A percentile compares a stretch with the other conserved stretches of the same genome.
These are phyloP conservation scores for Argyra leucocephala DNA, from an alignment of 2,888 invertebrate species.

Conservation along the genomic window DNA sequence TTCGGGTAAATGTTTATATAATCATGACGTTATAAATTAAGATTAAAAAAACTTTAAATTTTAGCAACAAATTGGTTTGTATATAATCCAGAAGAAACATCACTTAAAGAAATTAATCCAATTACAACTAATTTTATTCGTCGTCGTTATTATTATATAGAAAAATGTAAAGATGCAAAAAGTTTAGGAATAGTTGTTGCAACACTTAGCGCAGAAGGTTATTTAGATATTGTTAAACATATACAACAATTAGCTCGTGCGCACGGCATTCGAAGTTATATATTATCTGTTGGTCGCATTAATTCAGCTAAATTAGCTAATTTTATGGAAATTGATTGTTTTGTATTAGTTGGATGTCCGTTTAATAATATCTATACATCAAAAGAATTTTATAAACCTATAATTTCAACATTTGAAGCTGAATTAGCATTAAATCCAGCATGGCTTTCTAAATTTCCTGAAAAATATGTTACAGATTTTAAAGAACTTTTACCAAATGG, in stretches of 20 bases:
- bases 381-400: slow-evolving; percentile 79
- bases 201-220: slow-evolving; percentile 75
- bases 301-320: slow-evolving; percentile 93
- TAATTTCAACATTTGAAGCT: slow-evolving; percentile 85
- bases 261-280: slow-evolving; percentile 78
- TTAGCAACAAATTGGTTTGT: slow-evolving; percentile 51
- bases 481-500: slow-evolving; percentile 61
- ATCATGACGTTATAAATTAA: not conserved
- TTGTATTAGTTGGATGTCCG: slow-evolving; percentile 83
- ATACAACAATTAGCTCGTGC: slow-evolving; percentile 62
- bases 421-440: slow-evolving; percentile 67
- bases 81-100: slow-evolving; percentile 45
- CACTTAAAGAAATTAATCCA: slow-evolving; percentile 40
- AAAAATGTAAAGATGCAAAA: slow-evolving; percentile 83
- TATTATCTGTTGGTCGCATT: slow-evolving; percentile 87
- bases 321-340: slow-evolving; percentile 80
- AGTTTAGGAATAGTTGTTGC: slow-evolving; percentile 84
- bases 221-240: slow-evolving; percentile 62
- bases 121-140: slow-evolving; percentile 57
- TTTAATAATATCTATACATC: slow-evolving; percentile 77
- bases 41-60: slow-evolving; percentile 26
- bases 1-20: slow-evolving; percentile 7
- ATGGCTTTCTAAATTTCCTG: slow-evolving; percentile 45
- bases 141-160: slow-evolving; percentile 72
- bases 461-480: slow-evolving; percentile 63